Evolutionary conservation across 2,888 invertebrate species (phyloP).

Genomic region (Adelphocoris suturalis): DNA sequence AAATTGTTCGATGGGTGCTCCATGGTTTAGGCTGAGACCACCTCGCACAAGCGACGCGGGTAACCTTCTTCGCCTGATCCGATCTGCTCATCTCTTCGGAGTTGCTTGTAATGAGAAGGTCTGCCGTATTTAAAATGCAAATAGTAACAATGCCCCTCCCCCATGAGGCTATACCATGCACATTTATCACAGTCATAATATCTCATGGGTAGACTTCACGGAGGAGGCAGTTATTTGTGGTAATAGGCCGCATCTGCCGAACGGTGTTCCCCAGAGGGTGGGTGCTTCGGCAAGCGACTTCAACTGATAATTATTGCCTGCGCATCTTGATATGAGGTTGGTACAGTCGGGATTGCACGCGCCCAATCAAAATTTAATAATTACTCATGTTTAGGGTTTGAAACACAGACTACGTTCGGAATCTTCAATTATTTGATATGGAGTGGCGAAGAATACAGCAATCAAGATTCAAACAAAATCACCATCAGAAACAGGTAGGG

Average conservation of each 20-base stretch:
- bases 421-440: too few relatives aligned
- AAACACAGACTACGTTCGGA: too few relatives aligned
- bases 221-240: neutral
- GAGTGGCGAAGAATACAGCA: too few relatives aligned
- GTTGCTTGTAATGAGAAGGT: constrained; percentile 35
- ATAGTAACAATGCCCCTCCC: constrained; percentile 25
- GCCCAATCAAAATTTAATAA: too few relatives aligned
- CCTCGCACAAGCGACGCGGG: neutral
- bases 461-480: too few relatives aligned
- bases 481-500: too few relatives aligned
- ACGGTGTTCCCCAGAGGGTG: neutral
- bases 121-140: constrained; percentile 51
- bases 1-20: neutral
- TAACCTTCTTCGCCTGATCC: constrained; percentile 1
- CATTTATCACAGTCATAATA: constrained; percentile 44
- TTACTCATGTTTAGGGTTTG: too few relatives aligned
- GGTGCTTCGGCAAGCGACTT: neutral
- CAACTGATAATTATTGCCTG: too few relatives aligned
- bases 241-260: constrained; percentile 23
- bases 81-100: neutral
- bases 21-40: neutral
- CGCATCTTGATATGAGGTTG: too few relatives aligned
- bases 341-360: too few relatives aligned
- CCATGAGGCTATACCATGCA: neutral
- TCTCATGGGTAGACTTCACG: neutral